Evolutionary conservation across 2,113 vertebrate genomes (phyloP), one percentile per base, ranked within the genome.

Genomic region (Phylloscopus trochilus): DNA sequence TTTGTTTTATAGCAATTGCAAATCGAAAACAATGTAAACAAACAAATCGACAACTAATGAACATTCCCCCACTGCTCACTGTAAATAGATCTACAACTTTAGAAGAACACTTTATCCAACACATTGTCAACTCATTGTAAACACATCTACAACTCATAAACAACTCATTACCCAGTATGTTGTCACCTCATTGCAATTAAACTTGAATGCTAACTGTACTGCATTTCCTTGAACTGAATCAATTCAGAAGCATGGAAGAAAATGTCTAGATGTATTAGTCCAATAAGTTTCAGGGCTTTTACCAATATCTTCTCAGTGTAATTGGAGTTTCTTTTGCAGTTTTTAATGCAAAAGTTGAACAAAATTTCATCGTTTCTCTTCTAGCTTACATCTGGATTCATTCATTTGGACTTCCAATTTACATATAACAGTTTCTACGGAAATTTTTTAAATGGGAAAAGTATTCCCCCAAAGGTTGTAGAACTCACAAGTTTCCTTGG

Each of bases 121-220:
- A 98, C 98, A 96, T 98, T 98, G 98, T 98, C 97, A 98, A 97
- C 97, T 98, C 97, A 97, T 97, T 98, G 97, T 98, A 98, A 98
- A 98, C 98, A 98, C 98, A 98, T 98, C 98, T 97, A 98, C 97
- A 98, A 98, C 96, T 98, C 97, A 98, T 98, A 98, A 98, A 98
- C 97, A 98, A 98, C 98, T 98, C 98, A 98, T 98, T 98, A 98
- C 96, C 95, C 97, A 97, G 97, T 95, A 97, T 98, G 97, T 98
- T 98, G 97, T 98, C 98, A 98, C 98, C 96, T 98, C 98, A 82
- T 97, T 97, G 97, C 98, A 98, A 98, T 98, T 98, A 98, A 97
- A 98, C 96, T 97, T 96, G 97, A 97, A 98, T 96, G 97, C 94
- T 97, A 97, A 98, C 97, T 96, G 96, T 98, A 98, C 95, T 94